Base-by-base conservation (phyloP, 2,888 invertebrate species). In the Trissolcus brochymenae region DNA sequence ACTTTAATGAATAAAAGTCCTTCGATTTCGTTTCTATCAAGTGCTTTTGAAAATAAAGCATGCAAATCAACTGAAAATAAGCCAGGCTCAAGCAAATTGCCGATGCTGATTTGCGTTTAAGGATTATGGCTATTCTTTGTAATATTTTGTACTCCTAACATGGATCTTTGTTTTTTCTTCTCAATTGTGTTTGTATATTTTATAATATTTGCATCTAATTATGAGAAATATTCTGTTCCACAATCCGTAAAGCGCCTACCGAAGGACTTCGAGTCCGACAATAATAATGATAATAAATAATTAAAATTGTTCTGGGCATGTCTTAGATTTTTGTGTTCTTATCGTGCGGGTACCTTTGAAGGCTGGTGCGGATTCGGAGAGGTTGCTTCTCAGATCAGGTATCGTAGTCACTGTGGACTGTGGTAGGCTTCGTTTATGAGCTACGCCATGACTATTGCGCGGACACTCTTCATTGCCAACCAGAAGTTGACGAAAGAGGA, bases 361-460 rank as follows among this genome's bases (percentile, higher is more conserved):
- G 85, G 90, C 89, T 87, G 89, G 89, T 84, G 88, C 88, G 86
- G 88, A 88, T 83, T 87, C 85, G 85, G 88, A 89, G 87, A 91
- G 90, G 87, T 92, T 93, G 90, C 92, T 92, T 90, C 96, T 94
- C 90, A 96, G 93, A 92, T 95, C 95, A 89, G 96, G 96, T 90
- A 96, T 96, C 90, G 95, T 94, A 90, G 92, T 92, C 90, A 95
- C 94, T 35, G 35, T 11, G 90, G 95, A 93, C 91, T 94, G 94
- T 90, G 95, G 94, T 91, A 96, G 93, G 90, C 95, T 93, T 87
- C 94, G 93, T 91, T 93, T 93, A 92, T 94, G 95, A 89, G 94
- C 93, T 91, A 96, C 95, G 90, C 95, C 96, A 91, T 94, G 94
- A 91, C 92, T 93, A 93, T 95, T 96, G 91, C 94, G 92, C 89